These are phyloP conservation scores for Malaclemys terrapin DNA, from an alignment of 2,113 vertebrate genomes.

Conservation along the genomic window DNA sequence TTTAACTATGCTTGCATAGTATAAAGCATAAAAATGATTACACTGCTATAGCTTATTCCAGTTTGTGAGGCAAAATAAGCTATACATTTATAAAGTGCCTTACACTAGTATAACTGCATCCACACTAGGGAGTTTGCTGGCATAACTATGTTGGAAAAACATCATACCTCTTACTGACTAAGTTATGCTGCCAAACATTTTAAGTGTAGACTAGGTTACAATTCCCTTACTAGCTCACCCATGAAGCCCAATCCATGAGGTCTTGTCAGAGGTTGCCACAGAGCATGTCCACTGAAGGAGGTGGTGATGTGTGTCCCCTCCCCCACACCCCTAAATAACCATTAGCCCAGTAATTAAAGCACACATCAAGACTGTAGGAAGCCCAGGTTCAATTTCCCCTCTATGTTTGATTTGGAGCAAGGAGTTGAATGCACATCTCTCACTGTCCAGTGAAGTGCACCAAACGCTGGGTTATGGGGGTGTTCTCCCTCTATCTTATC, in stretches of 20 bases:
- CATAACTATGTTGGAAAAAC: neutral
- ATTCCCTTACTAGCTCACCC: neutral
- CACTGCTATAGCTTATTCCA: neutral
- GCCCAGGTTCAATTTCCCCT: neutral
- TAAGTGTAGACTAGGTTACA: neutral
- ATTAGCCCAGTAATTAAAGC: neutral
- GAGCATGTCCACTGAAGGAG: neutral
- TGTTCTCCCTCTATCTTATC: neutral
- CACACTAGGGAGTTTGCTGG: accelerated
- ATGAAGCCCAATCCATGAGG: neutral
- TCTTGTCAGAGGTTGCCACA: neutral
- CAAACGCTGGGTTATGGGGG: neutral
- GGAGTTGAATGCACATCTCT: too few species aligned
- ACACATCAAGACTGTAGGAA: neutral
- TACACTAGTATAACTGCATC: neutral
- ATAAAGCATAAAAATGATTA: neutral
- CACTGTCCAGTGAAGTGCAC: neutral
- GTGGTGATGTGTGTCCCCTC: neutral
- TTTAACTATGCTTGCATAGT: neutral
- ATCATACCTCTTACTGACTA: neutral
- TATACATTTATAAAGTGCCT: neutral
- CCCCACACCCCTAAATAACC: neutral
- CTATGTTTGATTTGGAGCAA: too few species aligned
- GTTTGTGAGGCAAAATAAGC: neutral
- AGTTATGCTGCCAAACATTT: neutral